Evolutionary conservation across 1,140 invertebrate species (phyloP).

Genomic region (Pomacea maculata): DNA sequence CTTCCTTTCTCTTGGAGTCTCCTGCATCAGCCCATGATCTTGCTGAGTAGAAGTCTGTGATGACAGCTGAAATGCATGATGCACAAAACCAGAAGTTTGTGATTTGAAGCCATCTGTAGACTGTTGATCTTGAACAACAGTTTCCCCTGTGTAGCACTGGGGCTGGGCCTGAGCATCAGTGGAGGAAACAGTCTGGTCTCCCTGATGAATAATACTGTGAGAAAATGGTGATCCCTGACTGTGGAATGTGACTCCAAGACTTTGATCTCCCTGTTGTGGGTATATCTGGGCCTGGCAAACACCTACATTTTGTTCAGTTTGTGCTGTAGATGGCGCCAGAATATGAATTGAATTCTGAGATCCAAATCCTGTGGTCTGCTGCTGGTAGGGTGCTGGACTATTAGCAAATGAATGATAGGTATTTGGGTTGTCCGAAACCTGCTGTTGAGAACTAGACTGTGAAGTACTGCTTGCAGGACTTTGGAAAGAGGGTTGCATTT

Average conservation of each 20-base stretch:
- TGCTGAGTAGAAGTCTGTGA: neutral
- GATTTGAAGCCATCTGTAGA: neutral
- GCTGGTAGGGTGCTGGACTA: conserved; percentile 16
- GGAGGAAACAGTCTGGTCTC: no score
- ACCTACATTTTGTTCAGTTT: no score
- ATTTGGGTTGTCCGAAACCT: neutral
- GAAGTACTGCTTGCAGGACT: conserved; percentile 3
- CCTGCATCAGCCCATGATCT: conserved; percentile 3
- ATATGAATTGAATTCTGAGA: neutral
- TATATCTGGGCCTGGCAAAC: no score
- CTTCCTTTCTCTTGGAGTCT: neutral
- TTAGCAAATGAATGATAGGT: conserved; percentile 1
- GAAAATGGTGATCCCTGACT: no score
- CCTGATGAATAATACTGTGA: no score
- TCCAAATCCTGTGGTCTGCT: conserved; percentile 3
- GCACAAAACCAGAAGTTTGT: conserved; percentile 6
- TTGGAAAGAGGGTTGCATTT: conserved; percentile 7
- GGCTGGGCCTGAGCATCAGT: no score
- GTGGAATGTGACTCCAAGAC: no score
- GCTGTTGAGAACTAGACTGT: neutral
- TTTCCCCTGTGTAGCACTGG: no score
- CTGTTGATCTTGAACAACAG: neutral
- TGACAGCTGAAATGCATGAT: neutral
- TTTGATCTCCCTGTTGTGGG: no score
- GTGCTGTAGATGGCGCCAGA: no score